Evolutionary conservation across 2,113 vertebrate genomes (phyloP).

Genomic region (Probosciger aterrimus): DNA sequence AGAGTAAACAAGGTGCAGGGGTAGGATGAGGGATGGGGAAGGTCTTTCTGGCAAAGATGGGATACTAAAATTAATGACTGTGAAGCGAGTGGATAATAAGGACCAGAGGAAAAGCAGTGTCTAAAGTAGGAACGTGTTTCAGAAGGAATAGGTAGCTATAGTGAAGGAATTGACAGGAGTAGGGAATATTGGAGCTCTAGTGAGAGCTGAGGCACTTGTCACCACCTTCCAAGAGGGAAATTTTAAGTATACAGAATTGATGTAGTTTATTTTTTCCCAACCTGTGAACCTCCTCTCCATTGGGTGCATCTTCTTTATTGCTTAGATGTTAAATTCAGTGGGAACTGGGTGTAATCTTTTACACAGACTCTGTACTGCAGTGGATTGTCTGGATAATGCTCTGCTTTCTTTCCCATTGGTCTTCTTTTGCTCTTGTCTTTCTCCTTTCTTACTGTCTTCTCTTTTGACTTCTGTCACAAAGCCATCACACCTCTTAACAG

Average conservation of each 20-base stretch:
- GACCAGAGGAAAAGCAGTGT: not conserved
- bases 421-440: not conserved
- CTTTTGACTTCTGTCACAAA: not conserved
- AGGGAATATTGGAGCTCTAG: not conserved
- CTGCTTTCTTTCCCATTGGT: not conserved
- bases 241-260: not conserved
- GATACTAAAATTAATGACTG: not conserved
- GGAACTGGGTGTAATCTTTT: not conserved
- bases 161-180: not conserved
- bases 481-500: not conserved
- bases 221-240: not conserved
- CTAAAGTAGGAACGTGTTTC: not conserved
- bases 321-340: not conserved
- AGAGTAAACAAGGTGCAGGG: not conserved
- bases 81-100: not conserved
- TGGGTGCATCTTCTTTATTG: not conserved
- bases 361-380: not conserved
- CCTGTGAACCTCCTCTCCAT: not conserved
- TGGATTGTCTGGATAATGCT: not conserved
- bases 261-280: not conserved
- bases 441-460: not conserved
- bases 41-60: not conserved
- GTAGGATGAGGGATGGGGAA: not conserved
- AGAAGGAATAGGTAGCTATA: not conserved
- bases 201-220: not conserved